phyloP scores from a whole-genome alignment of 2,888 invertebrate species.

The Drosophila sordidula region DNA sequence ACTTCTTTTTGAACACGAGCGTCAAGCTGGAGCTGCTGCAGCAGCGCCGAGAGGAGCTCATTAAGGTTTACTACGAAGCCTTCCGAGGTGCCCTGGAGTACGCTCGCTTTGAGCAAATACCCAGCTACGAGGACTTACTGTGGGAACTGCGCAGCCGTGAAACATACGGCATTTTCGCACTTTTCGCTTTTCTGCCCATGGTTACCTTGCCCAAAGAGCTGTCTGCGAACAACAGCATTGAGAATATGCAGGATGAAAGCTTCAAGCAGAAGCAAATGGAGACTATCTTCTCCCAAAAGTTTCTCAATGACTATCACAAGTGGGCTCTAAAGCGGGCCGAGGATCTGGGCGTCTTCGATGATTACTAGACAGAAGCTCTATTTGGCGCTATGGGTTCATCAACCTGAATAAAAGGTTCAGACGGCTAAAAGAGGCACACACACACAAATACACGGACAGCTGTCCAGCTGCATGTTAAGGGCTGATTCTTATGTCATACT shows the following conservation, averaged over 20 bases:
- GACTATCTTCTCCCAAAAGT: slow-evolving; percentile 63
- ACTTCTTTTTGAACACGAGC: slow-evolving; percentile 81
- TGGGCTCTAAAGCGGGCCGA: slow-evolving; percentile 76
- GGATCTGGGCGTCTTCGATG: slow-evolving; percentile 74
- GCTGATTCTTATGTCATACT: slow-evolving; percentile 15
- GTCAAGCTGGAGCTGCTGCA: slow-evolving; percentile 63
- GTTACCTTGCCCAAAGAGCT: slow-evolving; percentile 75
- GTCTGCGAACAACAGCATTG: slow-evolving; percentile 68
- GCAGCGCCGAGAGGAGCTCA: slow-evolving; percentile 64
- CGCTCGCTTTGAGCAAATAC: slow-evolving; percentile 71
- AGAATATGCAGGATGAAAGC: slow-evolving; percentile 65
- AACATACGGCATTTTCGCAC: slow-evolving; percentile 74
- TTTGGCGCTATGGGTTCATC: slow-evolving; percentile 2
- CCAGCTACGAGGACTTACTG: slow-evolving; percentile 73
- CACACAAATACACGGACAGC: too few species aligned
- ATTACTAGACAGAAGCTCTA: slow-evolving; percentile 46
- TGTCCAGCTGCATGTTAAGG: too few species aligned
- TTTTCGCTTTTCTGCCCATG: slow-evolving; percentile 79
- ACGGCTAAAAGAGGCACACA: slow-evolving; percentile 1
- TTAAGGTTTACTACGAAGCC: slow-evolving; percentile 70
- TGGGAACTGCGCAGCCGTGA: slow-evolving; percentile 78
- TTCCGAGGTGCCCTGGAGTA: slow-evolving; percentile 64
- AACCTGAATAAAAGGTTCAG: background rate
- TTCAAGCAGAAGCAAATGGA: slow-evolving; percentile 61
- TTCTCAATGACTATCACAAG: slow-evolving; percentile 68